A percentile compares a stretch with the other conserved stretches of the same genome.
Evolutionary conservation across 2,888 invertebrate genomes (phyloP).

Genomic region (Drosophila helvetica): DNA sequence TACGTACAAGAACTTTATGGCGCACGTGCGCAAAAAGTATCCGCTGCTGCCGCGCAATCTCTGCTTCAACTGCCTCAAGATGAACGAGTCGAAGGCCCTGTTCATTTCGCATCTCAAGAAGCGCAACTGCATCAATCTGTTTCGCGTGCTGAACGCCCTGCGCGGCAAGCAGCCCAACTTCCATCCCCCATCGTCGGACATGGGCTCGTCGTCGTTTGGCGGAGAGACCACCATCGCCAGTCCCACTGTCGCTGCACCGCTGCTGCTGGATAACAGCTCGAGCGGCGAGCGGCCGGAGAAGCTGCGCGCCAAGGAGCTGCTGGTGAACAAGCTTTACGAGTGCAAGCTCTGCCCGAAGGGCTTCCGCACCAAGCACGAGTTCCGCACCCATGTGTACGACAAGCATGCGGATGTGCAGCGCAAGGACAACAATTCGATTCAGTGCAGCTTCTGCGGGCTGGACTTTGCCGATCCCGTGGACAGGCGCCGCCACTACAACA

Average conservation of each 20-base stretch:
- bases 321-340: slow-evolving; percentile 84
- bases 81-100: slow-evolving; percentile 84
- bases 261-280: slow-evolving; percentile 2
- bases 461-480: slow-evolving; percentile 83
- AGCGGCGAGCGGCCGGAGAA: slow-evolving; percentile 74
- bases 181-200: not conserved
- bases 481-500: slow-evolving; percentile 84
- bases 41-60: slow-evolving; percentile 82
- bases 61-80: slow-evolving; percentile 84
- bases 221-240: slow-evolving; percentile 38
- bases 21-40: slow-evolving; percentile 84
- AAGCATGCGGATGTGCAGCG: slow-evolving; percentile 83
- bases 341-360: slow-evolving; percentile 83
- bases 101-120: slow-evolving; percentile 84
- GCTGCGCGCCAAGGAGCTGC: slow-evolving; percentile 83
- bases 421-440: slow-evolving; percentile 82
- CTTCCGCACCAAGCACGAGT: slow-evolving; percentile 83
- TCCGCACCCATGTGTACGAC: slow-evolving; percentile 84
- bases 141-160: slow-evolving; percentile 79
- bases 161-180: slow-evolving; percentile 54
- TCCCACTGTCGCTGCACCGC: slow-evolving; percentile 46
- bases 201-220: not conserved
- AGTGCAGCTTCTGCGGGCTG: slow-evolving; percentile 82
- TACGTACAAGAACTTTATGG: slow-evolving; percentile 84
- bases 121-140: slow-evolving; percentile 83